phyloP scores from a whole-genome alignment of 2,113 vertebrate genomes.

The Apodemus sylvaticus region DNA sequence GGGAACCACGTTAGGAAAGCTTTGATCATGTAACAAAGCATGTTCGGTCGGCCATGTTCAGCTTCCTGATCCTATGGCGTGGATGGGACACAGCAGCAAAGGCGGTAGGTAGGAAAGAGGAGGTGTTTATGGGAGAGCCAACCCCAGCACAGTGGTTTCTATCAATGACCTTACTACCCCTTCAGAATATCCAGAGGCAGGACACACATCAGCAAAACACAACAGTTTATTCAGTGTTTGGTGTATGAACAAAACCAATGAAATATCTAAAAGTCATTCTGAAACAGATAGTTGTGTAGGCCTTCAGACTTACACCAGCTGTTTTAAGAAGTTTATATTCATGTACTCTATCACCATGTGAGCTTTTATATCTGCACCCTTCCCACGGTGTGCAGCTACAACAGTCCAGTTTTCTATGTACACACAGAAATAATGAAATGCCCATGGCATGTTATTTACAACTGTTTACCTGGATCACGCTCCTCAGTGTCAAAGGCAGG shows the following conservation, averaged over 20 bases:
- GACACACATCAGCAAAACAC: too few species aligned
- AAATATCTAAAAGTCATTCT: constrained; percentile 3
- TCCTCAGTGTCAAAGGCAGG: too few species aligned
- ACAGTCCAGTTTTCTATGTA: too few species aligned
- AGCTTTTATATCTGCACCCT: too few species aligned
- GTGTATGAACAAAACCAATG: background rate
- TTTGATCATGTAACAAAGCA: background rate
- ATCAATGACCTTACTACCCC: background rate
- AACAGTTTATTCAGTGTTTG: background rate
- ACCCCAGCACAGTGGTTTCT: background rate
- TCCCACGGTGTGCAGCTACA: too few species aligned
- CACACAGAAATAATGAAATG: too few species aligned
- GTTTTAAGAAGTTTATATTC: too few species aligned
- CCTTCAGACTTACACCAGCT: too few species aligned
- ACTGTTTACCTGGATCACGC: too few species aligned
- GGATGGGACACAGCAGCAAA: rapidly evolving
- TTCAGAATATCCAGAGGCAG: too few species aligned
- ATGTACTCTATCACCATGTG: too few species aligned
- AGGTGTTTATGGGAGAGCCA: background rate
- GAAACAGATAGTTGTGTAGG: background rate
- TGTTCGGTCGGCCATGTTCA: background rate
- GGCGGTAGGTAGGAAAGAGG: rapidly evolving
- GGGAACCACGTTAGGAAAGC: background rate
- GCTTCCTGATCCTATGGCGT: background rate
- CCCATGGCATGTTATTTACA: too few species aligned